Base-by-base conservation (phyloP, 2,797 vertebrate genomes). In the Anisognathus igniventris region DNA sequence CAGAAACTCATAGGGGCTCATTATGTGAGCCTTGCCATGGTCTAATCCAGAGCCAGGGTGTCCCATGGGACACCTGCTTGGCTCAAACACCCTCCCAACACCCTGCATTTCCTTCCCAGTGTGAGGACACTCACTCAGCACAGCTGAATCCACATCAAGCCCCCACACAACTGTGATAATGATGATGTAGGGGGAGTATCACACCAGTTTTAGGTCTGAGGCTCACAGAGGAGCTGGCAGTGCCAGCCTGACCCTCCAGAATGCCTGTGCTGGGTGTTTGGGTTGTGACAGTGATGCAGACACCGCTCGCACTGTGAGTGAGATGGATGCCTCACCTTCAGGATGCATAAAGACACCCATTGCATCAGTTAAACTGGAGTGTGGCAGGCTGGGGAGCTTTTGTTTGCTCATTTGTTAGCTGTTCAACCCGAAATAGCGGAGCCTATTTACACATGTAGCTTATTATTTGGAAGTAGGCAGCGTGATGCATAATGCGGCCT, bases 331-430 rank as follows among this genome's bases (percentile, higher is more conserved):
- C 62, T 65, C 83, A 93, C 93, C 96, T 92, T 90, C 7, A 12
- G 88, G 90, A 91, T 35, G 90, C 72, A 76, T 31, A 56, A 58
- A 89, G 67, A 65, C 95, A 92, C 51, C 91, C n/a, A 4, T 54
- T 84, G 89, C 51, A 11, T 83, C 92, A 92, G 65, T 68, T 60
- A 68, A 87, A 53, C 87, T 67, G 60, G 70, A 94, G 83, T 10
- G 10, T 74, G 92, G 91, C 5, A 11, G 51, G 75, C 80, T 78
- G 86, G 9, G 58, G 73, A 70, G 84, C n/a, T 91, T 74, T 77
- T 95, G 82, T 93, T 95, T 96, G 95, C 91, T 96, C 82, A 67
- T 95, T 93, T 82, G 93, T 91, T 93, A 84, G 87, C 54, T 88
- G 85, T 93, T 88, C 71, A 66, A 47, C 94, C 56, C 9, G 0